Evolutionary conservation across 2,888 invertebrate genomes (phyloP).

Genomic region (Dusona sp.): DNA sequence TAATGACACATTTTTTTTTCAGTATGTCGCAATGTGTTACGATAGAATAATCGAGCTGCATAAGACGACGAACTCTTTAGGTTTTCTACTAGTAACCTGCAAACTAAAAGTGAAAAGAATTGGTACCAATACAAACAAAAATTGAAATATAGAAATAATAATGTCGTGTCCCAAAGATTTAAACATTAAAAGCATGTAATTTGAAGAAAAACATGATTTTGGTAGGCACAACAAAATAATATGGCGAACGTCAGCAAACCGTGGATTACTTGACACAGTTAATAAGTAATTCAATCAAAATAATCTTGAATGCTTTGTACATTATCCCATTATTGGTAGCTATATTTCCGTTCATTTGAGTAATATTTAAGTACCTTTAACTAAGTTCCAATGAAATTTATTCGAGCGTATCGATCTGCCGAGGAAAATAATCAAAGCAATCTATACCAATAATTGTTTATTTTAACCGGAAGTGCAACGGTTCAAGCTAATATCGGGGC

Average conservation of each 20-base stretch:
- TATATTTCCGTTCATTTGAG: background rate
- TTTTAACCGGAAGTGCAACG: constrained; percentile 59
- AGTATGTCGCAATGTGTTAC: too few species aligned
- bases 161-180: background rate
- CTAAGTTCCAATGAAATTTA: background rate
- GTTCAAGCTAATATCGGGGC: constrained; percentile 20
- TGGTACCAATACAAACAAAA: background rate
- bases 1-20: too few species aligned
- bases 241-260: background rate
- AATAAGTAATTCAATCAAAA: background rate
- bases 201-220: background rate
- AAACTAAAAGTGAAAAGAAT: background rate
- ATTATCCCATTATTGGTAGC: background rate
- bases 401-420: background rate
- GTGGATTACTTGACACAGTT: background rate
- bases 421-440: constrained; percentile 25
- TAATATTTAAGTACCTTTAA: background rate
- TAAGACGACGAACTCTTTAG: too few species aligned
- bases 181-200: background rate
- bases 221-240: background rate
- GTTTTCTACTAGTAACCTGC: background rate
- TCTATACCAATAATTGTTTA: constrained; percentile 51
- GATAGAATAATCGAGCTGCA: too few species aligned
- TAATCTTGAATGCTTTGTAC: background rate
- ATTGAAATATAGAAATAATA: background rate